Evolutionary conservation across 37 sponge, comb jelly and placozoan genomes (phyloP).

Genomic region (Theonella swinhoei): DNA sequence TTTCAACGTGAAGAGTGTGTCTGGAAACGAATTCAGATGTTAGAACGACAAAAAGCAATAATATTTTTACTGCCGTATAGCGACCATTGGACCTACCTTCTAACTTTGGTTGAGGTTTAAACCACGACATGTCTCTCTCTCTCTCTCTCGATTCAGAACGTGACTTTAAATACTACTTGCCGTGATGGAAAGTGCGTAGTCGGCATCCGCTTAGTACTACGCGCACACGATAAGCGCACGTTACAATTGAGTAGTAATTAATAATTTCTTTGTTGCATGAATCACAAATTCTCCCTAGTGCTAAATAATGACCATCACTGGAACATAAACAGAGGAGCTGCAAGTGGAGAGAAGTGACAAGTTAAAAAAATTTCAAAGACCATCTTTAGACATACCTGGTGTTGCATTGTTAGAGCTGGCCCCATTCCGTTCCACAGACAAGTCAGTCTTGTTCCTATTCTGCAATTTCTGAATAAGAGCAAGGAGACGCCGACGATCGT

Average conservation of each 20-base stretch:
- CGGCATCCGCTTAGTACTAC: too few species aligned
- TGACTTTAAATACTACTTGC: too few species aligned
- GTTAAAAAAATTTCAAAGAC: neutral
- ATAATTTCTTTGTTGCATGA: too few species aligned
- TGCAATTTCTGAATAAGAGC: neutral
- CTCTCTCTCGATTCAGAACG: too few species aligned
- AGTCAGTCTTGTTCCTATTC: neutral
- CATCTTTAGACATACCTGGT: neutral
- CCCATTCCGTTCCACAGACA: neutral
- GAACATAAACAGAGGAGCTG: neutral
- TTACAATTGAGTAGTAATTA: too few species aligned
- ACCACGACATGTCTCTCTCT: neutral
- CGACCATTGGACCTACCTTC: neutral
- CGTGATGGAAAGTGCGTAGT: too few species aligned
- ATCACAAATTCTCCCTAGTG: too few species aligned
- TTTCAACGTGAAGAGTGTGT: constrained; percentile 85
- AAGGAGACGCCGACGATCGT: constrained; percentile 35
- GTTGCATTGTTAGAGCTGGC: neutral
- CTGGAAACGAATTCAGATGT: constrained; percentile 30
- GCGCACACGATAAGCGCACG: too few species aligned
- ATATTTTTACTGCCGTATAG: too few species aligned
- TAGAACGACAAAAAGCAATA: neutral
- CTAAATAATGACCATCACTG: neutral
- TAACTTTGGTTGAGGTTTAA: constrained; percentile 11
- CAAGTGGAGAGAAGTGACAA: neutral